phyloP scores from a whole-genome alignment of 2,113 vertebrate species.

The Anoplopoma fimbria region DNA sequence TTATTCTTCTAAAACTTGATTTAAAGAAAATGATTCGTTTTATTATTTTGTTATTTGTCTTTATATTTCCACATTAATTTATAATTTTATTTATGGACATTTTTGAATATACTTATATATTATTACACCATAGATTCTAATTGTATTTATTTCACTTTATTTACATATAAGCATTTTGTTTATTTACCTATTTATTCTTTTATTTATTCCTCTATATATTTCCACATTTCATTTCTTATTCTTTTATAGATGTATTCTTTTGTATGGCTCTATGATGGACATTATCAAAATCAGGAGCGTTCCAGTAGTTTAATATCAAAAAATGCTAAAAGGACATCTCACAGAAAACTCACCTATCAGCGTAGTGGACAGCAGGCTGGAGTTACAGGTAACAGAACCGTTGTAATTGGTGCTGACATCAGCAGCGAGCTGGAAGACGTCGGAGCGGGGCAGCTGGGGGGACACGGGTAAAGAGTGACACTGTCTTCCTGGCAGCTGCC shows the following conservation, averaged over 20 bases:
- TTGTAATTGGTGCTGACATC: constrained; percentile 42
- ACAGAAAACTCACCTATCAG: constrained; percentile 56
- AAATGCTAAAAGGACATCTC: background rate
- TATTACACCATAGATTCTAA: background rate
- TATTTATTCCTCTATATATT: background rate
- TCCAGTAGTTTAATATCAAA: too few species aligned
- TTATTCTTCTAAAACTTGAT: background rate
- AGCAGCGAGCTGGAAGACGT: constrained; percentile 77
- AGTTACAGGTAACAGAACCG: constrained; percentile 47
- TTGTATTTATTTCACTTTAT: background rate
- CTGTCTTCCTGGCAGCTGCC: constrained; percentile 85
- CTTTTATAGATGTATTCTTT: background rate
- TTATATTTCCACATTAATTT: background rate
- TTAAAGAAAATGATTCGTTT: background rate
- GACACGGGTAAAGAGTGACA: constrained; percentile 93
- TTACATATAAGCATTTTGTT: background rate
- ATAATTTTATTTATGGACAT: background rate
- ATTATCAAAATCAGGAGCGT: background rate
- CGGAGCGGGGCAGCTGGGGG: constrained; percentile 87
- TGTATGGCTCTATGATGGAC: background rate
- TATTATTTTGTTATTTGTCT: background rate
- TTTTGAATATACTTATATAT: background rate
- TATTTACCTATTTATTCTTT: background rate
- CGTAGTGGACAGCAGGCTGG: constrained; percentile 75
- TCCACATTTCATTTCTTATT: background rate